phyloP scores from a whole-genome alignment of 2,888 invertebrate genomes.

The Zaprionus lineosus region DNA sequence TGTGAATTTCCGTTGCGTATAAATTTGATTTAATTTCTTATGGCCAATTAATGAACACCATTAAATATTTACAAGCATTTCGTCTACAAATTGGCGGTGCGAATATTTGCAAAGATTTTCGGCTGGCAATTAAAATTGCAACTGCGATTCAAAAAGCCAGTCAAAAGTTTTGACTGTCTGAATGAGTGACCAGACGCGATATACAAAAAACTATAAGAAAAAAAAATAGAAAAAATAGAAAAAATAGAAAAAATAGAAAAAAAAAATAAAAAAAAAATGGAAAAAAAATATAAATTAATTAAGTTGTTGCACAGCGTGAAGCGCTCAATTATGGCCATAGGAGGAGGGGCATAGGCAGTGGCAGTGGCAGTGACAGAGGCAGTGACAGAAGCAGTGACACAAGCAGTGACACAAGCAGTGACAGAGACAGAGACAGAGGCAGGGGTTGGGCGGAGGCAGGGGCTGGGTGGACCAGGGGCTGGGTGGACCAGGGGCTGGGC shows the following conservation, averaged over 20 bases:
- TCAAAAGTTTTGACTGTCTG: constrained; percentile 25
- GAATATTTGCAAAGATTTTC: constrained; percentile 71
- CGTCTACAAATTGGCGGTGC: constrained; percentile 69
- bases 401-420: constrained; percentile 10
- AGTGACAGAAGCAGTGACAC: background rate
- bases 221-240: constrained; percentile 17
- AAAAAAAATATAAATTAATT: constrained; percentile 69
- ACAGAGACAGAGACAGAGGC: constrained; percentile 1
- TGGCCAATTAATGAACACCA: constrained; percentile 79
- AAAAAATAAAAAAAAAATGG: constrained; percentile 25
- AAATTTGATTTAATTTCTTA: constrained; percentile 61
- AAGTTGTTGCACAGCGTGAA: constrained; percentile 79
- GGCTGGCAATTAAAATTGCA: constrained; percentile 73
- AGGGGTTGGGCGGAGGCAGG: no score
- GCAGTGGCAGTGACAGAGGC: constrained; percentile 2
- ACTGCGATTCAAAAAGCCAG: constrained; percentile 51
- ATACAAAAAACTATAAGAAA: constrained; percentile 24
- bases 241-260: constrained; percentile 27
- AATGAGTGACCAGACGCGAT: constrained; percentile 61
- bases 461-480: no score
- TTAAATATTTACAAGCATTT: constrained; percentile 75
- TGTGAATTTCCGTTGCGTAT: constrained; percentile 8
- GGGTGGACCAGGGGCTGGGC: background rate
- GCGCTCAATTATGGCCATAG: constrained; percentile 69
- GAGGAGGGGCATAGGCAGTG: constrained; percentile 7